Percentiles rank a stretch among this genome's conserved stretches.
Conservation (phyloP, 2,797 vertebrate species). For the Bradypodion pumilum region DNA sequence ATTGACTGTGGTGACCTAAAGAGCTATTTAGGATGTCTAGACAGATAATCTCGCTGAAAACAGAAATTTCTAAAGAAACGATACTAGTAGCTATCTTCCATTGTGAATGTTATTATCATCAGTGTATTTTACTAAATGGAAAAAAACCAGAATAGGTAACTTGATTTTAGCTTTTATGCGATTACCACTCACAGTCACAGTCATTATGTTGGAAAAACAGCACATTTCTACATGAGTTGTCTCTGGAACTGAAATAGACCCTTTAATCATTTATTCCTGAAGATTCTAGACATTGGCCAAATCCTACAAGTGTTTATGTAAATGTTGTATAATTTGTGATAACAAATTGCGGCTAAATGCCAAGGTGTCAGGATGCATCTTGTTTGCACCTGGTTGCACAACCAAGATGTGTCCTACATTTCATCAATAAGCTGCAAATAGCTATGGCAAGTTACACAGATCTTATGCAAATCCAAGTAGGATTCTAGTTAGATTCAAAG, state of each 20-base stretch:
- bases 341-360: too few species aligned
- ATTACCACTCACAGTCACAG: neutral
- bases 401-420: too few species aligned
- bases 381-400: too few species aligned
- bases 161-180: neutral
- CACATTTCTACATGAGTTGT: neutral
- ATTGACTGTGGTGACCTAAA: neutral
- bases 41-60: slow-evolving; percentile 33
- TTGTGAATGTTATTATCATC: neutral
- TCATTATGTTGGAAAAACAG: neutral
- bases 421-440: too few species aligned
- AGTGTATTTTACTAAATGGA: slow-evolving; percentile 50
- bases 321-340: too few species aligned
- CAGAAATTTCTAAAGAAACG: slow-evolving; percentile 4
- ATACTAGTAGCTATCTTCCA: slow-evolving; percentile 14
- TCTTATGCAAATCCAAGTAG: too few species aligned
- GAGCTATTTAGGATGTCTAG: slow-evolving; percentile 9
- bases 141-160: slow-evolving; percentile 1
- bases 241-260: neutral
- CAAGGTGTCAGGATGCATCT: too few species aligned
- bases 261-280: neutral
- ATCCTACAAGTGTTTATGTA: too few species aligned
- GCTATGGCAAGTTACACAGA: too few species aligned
- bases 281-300: neutral
- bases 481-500: neutral